Base-by-base conservation (phyloP, 1,140 invertebrate species). In the Cyphomyrmex costatus region DNA sequence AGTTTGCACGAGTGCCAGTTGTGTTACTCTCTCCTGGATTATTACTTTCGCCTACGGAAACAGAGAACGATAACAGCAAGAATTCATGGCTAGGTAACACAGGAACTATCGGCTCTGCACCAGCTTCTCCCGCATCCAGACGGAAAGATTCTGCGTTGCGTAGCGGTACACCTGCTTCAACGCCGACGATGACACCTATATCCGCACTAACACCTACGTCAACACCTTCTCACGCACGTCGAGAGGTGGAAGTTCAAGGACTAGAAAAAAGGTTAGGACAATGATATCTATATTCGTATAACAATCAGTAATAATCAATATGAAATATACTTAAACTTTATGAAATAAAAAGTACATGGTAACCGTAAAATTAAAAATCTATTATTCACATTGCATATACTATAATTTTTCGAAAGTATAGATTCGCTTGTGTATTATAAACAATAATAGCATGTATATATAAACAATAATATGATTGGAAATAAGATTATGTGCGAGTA, bases 1-100 rank as follows among this genome's bases (percentile, higher is more conserved):
- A 99, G 92, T 99, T 99, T 95, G 97, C 98, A n/a, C 98, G 98
- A 93, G 98, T 99, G 80, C 98, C 98, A 5, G 98, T 99, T 36
- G 98, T 98, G 82, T 96, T 98, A 89, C 95, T 99, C 53, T 98
- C 98, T 90, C 98, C 98, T 21, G 98, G 97, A 88, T 96, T 98
- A 91, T 95, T 97, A 91, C 95, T 96, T 58, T 97, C 97, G 56
- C 96, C 96, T 27, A 95, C 95, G 86, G 94, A 95, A 86, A 96
- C 96, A 27, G 96, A 95, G 56, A 87, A 90, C 3, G 91, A 93
- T 60, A 89, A 89, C 19, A 83, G 73, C 7, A 92, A 96, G 95
- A 93, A 96, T 97, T 92, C 96, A 95, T 88, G 96, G 96, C 90
- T 96, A 95, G 74, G 96, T 96, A 91, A 96, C 96, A 94, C 95